Percentiles rank a stretch among this genome's conserved stretches.
phyloP scores from a whole-genome alignment of 1,140 invertebrate genomes.

The Pygmarrhopalites habei region DNA sequence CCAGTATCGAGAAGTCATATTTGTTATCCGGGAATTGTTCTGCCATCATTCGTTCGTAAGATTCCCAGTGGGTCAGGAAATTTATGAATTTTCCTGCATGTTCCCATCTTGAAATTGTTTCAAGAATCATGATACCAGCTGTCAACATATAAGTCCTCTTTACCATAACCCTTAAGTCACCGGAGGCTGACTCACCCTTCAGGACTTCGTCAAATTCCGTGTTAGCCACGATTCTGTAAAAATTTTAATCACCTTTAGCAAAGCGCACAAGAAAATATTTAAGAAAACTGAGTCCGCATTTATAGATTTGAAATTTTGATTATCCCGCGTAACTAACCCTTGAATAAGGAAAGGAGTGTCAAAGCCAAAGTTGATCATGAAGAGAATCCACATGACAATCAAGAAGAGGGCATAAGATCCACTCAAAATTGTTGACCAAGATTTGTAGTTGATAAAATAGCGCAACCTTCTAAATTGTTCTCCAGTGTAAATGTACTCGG shows the following conservation, averaged over 20 bases:
- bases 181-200: not conserved
- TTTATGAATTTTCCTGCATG: not conserved
- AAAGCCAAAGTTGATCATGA: slow-evolving; percentile 1
- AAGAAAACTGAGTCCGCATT: too few species aligned
- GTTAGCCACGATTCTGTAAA: not conserved
- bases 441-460: not conserved
- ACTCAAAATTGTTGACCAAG: not conserved
- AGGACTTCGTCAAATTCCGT: not conserved
- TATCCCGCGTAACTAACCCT: too few species aligned
- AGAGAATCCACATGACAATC: not conserved
- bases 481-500: not conserved
- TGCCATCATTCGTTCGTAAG: not conserved
- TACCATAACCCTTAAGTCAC: not conserved
- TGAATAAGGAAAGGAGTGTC: not conserved
- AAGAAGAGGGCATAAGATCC: not conserved
- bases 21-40: not conserved
- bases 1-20: not conserved
- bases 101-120: not conserved
- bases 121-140: not conserved
- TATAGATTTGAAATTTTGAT: too few species aligned
- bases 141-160: not conserved
- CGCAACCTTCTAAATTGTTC: not conserved
- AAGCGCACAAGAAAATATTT: too few species aligned
- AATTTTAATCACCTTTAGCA: too few species aligned
- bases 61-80: not conserved